These are phyloP conservation scores for Salticus scenicus DNA, from an alignment of 2,888 invertebrate species.

Conservation along the genomic window DNA sequence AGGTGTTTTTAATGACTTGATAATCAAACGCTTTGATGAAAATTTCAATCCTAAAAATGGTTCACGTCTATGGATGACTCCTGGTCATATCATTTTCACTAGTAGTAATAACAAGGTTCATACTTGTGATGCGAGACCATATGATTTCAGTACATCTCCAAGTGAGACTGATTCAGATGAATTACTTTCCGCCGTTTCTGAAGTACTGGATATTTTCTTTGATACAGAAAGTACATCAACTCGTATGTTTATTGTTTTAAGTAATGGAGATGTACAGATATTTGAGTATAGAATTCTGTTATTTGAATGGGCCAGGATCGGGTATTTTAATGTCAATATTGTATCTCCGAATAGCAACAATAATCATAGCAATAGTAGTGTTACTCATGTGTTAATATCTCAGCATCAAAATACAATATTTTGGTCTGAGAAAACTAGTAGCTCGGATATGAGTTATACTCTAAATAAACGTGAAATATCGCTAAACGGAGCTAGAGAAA, in stretches of 20 bases:
- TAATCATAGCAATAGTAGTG: conserved; percentile 23
- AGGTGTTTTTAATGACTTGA: conserved; percentile 54
- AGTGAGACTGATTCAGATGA: conserved; percentile 59
- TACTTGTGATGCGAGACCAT: conserved; percentile 65
- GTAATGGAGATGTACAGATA: conserved; percentile 64
- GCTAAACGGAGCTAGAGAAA: conserved; percentile 51
- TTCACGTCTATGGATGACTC: conserved; percentile 60
- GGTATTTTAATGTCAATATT: conserved; percentile 64
- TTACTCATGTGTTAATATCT: conserved; percentile 44
- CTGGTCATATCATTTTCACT: conserved; percentile 61
- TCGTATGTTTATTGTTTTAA: conserved; percentile 50
- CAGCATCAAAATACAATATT: conserved; percentile 57
- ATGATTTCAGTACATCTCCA: conserved; percentile 54
- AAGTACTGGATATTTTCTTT: conserved; percentile 53
- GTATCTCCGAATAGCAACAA: conserved; percentile 60
- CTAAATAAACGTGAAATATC: conserved; percentile 54
- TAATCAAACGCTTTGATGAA: conserved; percentile 61
- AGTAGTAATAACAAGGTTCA: conserved; percentile 38
- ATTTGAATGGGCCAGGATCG: conserved; percentile 64
- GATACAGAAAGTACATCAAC: conserved; percentile 52
- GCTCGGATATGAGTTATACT: conserved; percentile 13
- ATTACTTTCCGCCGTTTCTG: conserved; percentile 38
- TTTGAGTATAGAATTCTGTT: conserved; percentile 56
- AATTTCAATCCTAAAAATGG: conserved; percentile 35
- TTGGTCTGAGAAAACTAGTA: conserved; percentile 54